Evolutionary conservation across 2,797 vertebrate genomes (phyloP).

Genomic region (Neosilurus mollespiculum): DNA sequence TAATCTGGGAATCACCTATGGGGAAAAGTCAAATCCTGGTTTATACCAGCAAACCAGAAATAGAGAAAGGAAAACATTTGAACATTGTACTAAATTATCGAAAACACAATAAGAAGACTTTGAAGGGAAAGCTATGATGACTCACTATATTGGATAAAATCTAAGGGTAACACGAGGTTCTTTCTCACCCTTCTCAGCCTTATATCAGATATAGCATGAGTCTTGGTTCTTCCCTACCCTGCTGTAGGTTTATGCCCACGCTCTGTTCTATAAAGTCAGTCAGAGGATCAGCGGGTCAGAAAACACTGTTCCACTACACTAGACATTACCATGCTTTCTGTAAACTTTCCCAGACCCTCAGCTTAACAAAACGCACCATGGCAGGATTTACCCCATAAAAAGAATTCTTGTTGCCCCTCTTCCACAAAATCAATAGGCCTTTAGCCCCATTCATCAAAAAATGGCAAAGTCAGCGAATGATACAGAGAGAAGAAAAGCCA

Average conservation of each 20-base stretch:
- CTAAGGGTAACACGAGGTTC: constrained; percentile 56
- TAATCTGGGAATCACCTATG: constrained; percentile 19
- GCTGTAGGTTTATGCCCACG: constrained; percentile 63
- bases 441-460: constrained; percentile 42
- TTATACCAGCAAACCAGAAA: constrained; percentile 34
- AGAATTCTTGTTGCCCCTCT: constrained; percentile 62
- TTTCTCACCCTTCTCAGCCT: constrained; percentile 55
- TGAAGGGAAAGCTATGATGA: constrained; percentile 32
- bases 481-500: constrained; percentile 42
- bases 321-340: constrained; percentile 72
- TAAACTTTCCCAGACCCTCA: constrained; percentile 79
- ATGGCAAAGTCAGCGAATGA: constrained; percentile 54
- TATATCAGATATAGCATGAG: constrained; percentile 61
- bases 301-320: constrained; percentile 75
- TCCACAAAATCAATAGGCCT: constrained; percentile 31
- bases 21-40: constrained; percentile 44
- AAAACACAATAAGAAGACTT: constrained; percentile 1
- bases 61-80: constrained; percentile 53
- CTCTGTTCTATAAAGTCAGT: constrained; percentile 62
- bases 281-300: constrained; percentile 68
- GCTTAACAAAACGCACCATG: constrained; percentile 69
- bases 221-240: constrained; percentile 63
- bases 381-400: constrained; percentile 73
- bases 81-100: constrained; percentile 44
- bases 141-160: constrained; percentile 49